Evolutionary conservation across 2,797 vertebrate species (phyloP).

Genomic region (Benthosema pterotum): DNA sequence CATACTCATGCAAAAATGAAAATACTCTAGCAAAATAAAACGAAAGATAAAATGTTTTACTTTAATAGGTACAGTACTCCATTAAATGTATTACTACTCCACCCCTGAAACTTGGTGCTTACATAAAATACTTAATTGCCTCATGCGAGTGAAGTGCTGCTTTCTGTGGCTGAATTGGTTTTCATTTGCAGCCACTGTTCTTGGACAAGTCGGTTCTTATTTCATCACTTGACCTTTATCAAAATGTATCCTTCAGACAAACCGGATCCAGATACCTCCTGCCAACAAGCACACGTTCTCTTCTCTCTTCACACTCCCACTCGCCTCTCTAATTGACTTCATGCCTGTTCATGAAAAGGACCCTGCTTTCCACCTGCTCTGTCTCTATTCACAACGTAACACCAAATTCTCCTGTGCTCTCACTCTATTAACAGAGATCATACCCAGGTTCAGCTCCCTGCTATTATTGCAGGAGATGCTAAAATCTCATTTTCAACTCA

Average conservation of each 20-base stretch:
- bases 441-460: constrained; percentile 79
- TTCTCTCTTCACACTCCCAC: constrained; percentile 70
- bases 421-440: constrained; percentile 87
- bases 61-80: no score
- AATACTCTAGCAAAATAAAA: no score
- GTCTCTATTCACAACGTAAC: constrained; percentile 79
- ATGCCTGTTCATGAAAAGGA: constrained; percentile 83
- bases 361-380: constrained; percentile 82
- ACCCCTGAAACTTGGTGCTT: no score
- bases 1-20: no score
- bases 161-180: constrained; percentile 6
- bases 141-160: neutral
- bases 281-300: constrained; percentile 46
- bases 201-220: constrained; percentile 32
- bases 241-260: constrained; percentile 35
- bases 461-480: constrained; percentile 83
- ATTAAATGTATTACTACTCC: no score
- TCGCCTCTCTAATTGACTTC: constrained; percentile 85
- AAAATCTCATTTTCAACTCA: constrained; percentile 88
- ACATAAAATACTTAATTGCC: no score
- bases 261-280: constrained; percentile 41
- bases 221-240: constrained; percentile 43
- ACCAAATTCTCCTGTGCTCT: constrained; percentile 84
- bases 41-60: no score
- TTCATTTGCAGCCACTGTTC: constrained; percentile 19